phyloP scores from a whole-genome alignment of 2,113 vertebrate species.

The Pseudorectes ferrugineus region DNA sequence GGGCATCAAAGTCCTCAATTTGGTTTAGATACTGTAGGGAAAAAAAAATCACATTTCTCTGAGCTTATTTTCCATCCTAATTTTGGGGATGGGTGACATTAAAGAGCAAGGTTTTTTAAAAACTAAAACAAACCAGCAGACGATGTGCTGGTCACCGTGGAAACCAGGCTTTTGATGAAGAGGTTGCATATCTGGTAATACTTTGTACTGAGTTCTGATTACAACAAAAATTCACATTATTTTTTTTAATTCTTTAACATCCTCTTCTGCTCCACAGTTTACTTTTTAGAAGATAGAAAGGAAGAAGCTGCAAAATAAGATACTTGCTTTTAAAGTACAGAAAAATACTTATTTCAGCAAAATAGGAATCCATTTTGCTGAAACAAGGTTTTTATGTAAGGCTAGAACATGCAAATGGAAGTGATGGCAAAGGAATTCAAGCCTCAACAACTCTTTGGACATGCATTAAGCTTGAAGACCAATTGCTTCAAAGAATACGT shows the following conservation, averaged over 20 bases:
- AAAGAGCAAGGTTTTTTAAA: neutral
- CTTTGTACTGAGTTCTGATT: neutral
- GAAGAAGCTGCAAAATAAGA: neutral
- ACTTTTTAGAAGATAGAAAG: neutral
- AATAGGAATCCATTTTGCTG: neutral
- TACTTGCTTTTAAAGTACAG: neutral
- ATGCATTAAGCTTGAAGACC: neutral
- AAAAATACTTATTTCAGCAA: neutral
- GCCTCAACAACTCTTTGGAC: neutral
- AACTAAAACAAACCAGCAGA: neutral
- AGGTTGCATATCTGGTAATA: neutral
- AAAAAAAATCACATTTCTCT: neutral
- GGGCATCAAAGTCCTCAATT: neutral
- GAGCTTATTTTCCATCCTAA: neutral
- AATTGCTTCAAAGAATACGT: neutral
- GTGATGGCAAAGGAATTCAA: neutral
- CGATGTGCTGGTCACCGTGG: neutral
- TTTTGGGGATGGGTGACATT: neutral
- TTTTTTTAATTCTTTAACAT: neutral
- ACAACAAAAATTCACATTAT: neutral
- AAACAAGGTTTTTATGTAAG: neutral
- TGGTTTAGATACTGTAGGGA: neutral
- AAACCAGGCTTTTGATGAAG: conserved; percentile 17
- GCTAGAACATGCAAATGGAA: neutral
- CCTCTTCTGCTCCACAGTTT: neutral